Base-by-base conservation (phyloP, 2,113 vertebrate species). In the Myxocyprinus asiaticus region DNA sequence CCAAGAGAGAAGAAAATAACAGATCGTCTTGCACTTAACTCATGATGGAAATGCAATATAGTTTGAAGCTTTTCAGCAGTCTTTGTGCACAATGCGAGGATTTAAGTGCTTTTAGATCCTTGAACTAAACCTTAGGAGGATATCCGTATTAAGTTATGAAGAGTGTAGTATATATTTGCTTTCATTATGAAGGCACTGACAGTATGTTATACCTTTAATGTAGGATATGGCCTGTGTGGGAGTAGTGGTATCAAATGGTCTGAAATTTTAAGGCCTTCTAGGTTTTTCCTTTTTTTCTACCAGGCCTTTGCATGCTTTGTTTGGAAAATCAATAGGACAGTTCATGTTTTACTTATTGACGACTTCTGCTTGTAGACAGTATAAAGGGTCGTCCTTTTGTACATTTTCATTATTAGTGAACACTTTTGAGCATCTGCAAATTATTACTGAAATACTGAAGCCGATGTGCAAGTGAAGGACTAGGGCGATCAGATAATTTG, bases 11-110 rank as follows among this genome's bases (percentile, higher is more conserved):
- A 71, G 63, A 58, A 73, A 77, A 15, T 48, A 9, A 50, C 51
- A 64, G 61, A 67, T 83, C 33, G 47, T 59, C 67, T 83, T 81
- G 81, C 84, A 85, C 79, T 79, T 81, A 48, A 63, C 58, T 61
- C 55, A 62, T 14, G 68, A 80, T 78, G 59, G 75, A 17, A 73
- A 61, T 42, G 78, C 68, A 56, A 71, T 73, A 73, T 55, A 15
- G 15, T 74, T 74, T n/a, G n/a, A 78, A 63, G 55, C 53, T 76
- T 4, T 75, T 78, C 8, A 65, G 78, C 67, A 47, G 82, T 5
- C 47, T 53, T 58, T 69, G 59, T 55, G 44, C 17, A 74, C 72
- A 50, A 5, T 14, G 22, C 11, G 42, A 59, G 47, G 33, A 47
- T 80, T 72, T 50, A 79, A 69, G 61, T 11, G 43, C 50, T 64